A percentile compares a stretch with the other conserved stretches of the same genome.
Conservation (phyloP, 2,797 vertebrate species). For the Loriculus beryllinus region DNA sequence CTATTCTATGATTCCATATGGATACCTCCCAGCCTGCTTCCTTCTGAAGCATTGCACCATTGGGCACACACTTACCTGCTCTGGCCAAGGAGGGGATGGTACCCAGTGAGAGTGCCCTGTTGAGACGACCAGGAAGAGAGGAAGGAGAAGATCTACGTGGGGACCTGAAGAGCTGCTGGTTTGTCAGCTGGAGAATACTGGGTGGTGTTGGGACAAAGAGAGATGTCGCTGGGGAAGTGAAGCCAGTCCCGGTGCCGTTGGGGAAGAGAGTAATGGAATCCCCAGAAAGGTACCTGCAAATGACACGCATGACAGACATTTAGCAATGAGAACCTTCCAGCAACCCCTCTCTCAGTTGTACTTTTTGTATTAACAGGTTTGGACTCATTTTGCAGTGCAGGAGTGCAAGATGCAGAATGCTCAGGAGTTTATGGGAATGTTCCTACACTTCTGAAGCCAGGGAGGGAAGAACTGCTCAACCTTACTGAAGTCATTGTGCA, state of each 20-base stretch:
- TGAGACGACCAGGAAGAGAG: conserved; percentile 90
- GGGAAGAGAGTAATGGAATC: conserved; percentile 71
- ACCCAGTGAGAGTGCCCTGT: conserved; percentile 88
- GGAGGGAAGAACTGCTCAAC: not conserved
- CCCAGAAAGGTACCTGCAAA: conserved; percentile 86
- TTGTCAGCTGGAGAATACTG: conserved; percentile 83
- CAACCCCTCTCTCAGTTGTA: not conserved
- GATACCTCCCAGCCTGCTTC: not conserved
- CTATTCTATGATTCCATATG: not conserved
- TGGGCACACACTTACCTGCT: conserved; percentile 74
- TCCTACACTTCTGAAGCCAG: not conserved
- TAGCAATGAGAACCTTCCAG: not conserved
- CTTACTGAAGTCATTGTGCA: not conserved
- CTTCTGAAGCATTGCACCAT: not conserved
- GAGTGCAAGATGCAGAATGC: not conserved
- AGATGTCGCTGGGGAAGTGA: conserved; percentile 52
- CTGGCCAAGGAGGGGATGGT: conserved; percentile 88
- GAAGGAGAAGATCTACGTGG: conserved; percentile 83
- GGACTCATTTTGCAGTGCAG: not conserved
- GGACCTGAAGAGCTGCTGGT: conserved; percentile 78
- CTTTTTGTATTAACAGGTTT: not conserved
- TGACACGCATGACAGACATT: conserved; percentile 30
- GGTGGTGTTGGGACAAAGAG: conserved; percentile 85
- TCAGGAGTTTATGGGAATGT: not conserved
- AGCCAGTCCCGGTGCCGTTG: conserved; percentile 54